These are phyloP conservation scores for Lepidocyrtoides sp. DNA, from an alignment of 2,888 invertebrate genomes.

Conservation along the genomic window DNA sequence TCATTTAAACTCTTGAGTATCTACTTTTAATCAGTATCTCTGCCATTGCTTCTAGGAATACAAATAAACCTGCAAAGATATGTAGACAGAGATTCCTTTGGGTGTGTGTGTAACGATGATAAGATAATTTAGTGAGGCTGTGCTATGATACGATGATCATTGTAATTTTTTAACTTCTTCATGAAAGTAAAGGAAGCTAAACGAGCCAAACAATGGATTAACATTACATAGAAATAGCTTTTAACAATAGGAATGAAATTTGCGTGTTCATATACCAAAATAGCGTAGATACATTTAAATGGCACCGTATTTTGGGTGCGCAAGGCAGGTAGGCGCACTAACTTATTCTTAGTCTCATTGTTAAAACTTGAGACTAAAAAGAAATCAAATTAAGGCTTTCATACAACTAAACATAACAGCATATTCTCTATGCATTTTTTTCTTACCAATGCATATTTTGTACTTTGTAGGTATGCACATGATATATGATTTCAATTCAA, in stretches of 20 bases:
- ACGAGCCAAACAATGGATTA: constrained; percentile 61
- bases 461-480: too few species aligned
- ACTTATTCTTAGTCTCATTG: too few species aligned
- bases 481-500: too few species aligned
- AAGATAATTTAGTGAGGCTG: not conserved
- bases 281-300: not conserved
- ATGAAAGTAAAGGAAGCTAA: constrained; percentile 55
- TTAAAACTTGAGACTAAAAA: constrained; percentile 43
- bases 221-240: constrained; percentile 47
- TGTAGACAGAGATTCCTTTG: too few species aligned
- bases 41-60: too few species aligned
- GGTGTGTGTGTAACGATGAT: not conserved
- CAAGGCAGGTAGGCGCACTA: too few species aligned
- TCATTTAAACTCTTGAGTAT: not conserved
- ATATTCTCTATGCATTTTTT: too few species aligned
- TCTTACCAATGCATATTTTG: too few species aligned
- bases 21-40: not conserved
- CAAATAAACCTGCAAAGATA: too few species aligned
- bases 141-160: constrained; percentile 25
- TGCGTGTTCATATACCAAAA: constrained; percentile 51
- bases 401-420: not conserved
- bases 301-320: not conserved
- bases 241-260: constrained; percentile 37
- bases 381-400: constrained; percentile 28
- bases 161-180: constrained; percentile 11